These are phyloP conservation scores for Phylloscopus collybita DNA, from an alignment of 2,797 vertebrate genomes.

Conservation along the genomic window DNA sequence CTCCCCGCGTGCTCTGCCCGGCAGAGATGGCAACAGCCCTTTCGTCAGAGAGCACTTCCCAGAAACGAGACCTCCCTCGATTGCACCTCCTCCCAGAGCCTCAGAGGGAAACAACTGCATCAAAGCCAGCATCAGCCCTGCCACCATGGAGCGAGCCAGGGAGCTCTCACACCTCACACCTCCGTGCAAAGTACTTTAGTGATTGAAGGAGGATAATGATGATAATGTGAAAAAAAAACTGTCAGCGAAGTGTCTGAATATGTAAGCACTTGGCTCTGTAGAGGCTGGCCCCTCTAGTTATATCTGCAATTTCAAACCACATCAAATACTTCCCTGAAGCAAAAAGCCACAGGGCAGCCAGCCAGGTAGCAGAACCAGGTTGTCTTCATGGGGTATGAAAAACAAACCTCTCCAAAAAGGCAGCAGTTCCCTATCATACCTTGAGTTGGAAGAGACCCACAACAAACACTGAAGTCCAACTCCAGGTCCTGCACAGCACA, in stretches of 20 bases:
- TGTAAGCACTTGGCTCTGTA: neutral
- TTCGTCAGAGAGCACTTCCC: neutral
- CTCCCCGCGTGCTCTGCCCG: neutral
- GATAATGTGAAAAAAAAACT: neutral
- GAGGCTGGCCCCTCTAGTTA: neutral
- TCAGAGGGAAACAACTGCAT: fast-evolving
- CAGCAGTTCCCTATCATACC: neutral
- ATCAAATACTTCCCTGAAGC: neutral
- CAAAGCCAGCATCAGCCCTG: neutral
- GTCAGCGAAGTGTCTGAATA: neutral
- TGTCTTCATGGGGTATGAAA: fast-evolving
- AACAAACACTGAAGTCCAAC: neutral
- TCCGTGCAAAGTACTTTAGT: neutral
- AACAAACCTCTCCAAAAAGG: neutral
- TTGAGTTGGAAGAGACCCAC: neutral
- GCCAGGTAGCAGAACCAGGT: neutral
- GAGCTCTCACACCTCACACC: neutral
- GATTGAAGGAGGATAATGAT: neutral
- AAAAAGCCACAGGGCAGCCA: neutral
- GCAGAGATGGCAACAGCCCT: neutral
- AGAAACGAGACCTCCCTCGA: neutral
- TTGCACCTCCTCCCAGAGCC: neutral
- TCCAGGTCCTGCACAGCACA: neutral
- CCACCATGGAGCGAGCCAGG: neutral
- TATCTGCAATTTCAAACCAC: neutral